A percentile compares a stretch with the other conserved stretches of the same genome.
These are phyloP conservation scores for Argynnis bischoffii DNA, from an alignment of 2,888 invertebrate species.

Conservation along the genomic window DNA sequence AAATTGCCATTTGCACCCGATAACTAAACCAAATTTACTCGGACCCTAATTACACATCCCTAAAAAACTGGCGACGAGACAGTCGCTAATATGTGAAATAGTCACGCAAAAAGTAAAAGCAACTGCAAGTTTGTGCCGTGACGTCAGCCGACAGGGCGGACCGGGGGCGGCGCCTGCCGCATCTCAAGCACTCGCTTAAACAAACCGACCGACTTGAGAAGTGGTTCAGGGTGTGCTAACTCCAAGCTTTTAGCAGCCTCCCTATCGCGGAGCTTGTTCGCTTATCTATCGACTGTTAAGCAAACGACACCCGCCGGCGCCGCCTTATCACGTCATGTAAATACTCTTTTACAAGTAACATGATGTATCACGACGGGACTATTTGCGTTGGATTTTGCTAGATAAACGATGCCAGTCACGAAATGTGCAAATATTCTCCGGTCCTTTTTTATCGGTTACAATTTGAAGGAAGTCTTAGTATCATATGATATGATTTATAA, in stretches of 20 bases:
- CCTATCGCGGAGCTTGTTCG: conserved; percentile 56
- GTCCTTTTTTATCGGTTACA: conserved; percentile 9
- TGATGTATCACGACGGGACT: conserved; percentile 62
- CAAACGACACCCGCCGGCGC: conserved; percentile 73
- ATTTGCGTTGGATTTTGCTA: conserved; percentile 73
- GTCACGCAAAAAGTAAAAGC: conserved; percentile 71
- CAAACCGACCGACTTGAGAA: conserved; percentile 60
- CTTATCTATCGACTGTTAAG: conserved; percentile 62
- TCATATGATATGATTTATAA: background rate
- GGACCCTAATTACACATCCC: conserved; percentile 72
- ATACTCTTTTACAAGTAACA: conserved; percentile 74
- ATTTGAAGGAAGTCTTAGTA: background rate
- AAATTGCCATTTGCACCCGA: conserved; percentile 57
- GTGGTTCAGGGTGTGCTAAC: conserved; percentile 65
- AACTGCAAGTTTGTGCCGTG: conserved; percentile 65
- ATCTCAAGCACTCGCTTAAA: conserved; percentile 51
- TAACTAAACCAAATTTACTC: conserved; percentile 69
- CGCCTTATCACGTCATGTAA: conserved; percentile 74
- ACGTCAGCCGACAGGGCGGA: conserved; percentile 80
- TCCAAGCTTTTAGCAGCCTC: conserved; percentile 74
- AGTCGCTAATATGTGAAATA: conserved; percentile 75
- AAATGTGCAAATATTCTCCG: conserved; percentile 38
- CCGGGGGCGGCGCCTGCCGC: conserved; percentile 70
- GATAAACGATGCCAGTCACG: conserved; percentile 54
- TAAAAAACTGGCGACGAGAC: conserved; percentile 80